These are phyloP conservation scores for Natator depressus DNA, from an alignment of 2,113 vertebrate species.

Conservation along the genomic window DNA sequence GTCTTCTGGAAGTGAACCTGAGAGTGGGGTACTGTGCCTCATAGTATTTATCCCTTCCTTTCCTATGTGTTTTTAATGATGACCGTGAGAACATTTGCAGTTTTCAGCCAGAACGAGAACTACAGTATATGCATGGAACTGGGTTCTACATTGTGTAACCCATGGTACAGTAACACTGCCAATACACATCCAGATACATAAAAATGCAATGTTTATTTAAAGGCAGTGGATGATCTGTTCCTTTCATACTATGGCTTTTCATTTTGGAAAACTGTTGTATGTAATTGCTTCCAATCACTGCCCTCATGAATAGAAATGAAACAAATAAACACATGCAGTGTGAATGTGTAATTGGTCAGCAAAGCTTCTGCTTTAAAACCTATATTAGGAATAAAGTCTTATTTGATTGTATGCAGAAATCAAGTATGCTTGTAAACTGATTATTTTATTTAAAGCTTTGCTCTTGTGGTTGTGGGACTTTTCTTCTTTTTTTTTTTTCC, in stretches of 20 bases:
- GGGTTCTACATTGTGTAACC: neutral
- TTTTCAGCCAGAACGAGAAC: neutral
- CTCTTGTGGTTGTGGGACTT: neutral
- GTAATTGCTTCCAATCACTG: constrained; percentile 14
- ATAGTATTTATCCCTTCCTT: neutral
- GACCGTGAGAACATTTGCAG: neutral
- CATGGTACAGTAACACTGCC: fast-evolving
- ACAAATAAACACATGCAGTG: neutral
- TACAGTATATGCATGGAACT: neutral
- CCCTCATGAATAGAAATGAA: constrained; percentile 26
- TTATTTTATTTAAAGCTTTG: neutral
- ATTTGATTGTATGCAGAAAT: constrained; percentile 34
- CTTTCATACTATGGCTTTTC: neutral
- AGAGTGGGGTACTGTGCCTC: neutral
- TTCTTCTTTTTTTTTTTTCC: neutral
- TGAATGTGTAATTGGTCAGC: neutral
- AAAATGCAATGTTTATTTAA: neutral
- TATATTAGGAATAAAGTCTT: neutral
- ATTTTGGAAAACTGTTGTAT: neutral
- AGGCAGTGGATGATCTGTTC: neutral
- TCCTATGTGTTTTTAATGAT: neutral
- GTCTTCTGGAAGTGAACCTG: neutral
- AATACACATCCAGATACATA: neutral
- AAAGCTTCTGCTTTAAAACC: constrained; percentile 8
- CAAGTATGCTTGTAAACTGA: neutral